These are phyloP conservation scores for Anthopleura sola DNA, from an alignment of 64 coral and sea anemone species.

Conservation along the genomic window DNA sequence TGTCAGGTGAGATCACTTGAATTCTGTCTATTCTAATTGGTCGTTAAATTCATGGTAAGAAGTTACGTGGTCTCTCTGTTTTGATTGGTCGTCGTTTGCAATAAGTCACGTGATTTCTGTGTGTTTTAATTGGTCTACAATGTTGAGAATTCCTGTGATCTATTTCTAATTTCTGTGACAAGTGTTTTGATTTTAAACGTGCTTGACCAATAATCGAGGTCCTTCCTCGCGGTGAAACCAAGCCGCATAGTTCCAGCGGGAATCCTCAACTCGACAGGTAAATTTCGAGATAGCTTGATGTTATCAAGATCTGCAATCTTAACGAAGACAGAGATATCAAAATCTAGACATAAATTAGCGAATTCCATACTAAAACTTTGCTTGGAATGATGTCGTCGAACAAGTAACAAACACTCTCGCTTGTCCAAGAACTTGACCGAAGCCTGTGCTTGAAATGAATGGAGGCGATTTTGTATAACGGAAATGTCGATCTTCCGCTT, in stretches of 20 bases:
- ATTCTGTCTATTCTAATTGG: too few species aligned
- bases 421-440: not conserved
- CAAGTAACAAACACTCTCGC: not conserved
- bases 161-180: not conserved
- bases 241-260: not conserved
- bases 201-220: not conserved
- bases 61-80: too few species aligned
- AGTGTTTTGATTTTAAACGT: not conserved
- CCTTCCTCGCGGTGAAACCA: not conserved
- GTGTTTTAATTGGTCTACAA: not conserved
- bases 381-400: not conserved
- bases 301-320: not conserved
- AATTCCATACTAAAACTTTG: not conserved
- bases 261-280: not conserved
- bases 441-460: not conserved
- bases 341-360: not conserved
- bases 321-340: not conserved
- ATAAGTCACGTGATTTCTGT: not conserved
- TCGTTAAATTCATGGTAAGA: too few species aligned
- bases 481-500: not conserved
- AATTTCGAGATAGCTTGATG: not conserved
- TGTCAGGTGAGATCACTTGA: too few species aligned
- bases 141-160: not conserved
- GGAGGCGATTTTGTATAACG: not conserved
- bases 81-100: too few species aligned